Base-by-base conservation (phyloP, 2,113 vertebrate genomes). In the Sander lucioperca region DNA sequence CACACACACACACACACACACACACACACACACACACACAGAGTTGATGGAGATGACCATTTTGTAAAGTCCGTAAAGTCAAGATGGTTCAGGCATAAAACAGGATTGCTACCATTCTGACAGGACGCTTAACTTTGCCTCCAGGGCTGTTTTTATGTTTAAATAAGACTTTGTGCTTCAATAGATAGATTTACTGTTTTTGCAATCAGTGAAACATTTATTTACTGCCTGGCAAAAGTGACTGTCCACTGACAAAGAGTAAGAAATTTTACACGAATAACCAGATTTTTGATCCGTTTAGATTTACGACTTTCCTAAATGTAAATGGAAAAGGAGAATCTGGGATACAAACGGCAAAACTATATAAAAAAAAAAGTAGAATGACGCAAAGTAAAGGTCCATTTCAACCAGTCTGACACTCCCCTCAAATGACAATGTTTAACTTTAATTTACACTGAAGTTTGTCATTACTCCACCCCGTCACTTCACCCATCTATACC, bases 361-460 rank as follows among this genome's bases (percentile, higher is more conserved):
- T 47, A 39, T 30, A 81, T 57, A 53, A 30, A 66, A 79, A 75
- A 75, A 21, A 48, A 57, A 76, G 39, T 11, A 43, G 21, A 61
- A 74, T 65, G 21, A 63, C 25, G 39, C 14, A 86, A 88, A 84
- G 82, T 36, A 81, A 86, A 90, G 59, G 59, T 72, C 54, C 21
- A 84, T 81, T 87, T 66, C 30, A 84, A 69, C 36, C 25, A 81
- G 74, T 64, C 64, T 72, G 90, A 84, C 87, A 89, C 87, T 86
- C 83, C 89, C 76, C 77, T 87, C 43, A 93, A 93, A 92, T 92
- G 73, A 91, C 75, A 88, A 90, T 87, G 83, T 91, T 93, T 92
- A 84, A 89, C 77, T 81, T 81, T 74, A 82, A 86, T 90, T 83
- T 66, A 69, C 61, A 69, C 70, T 69, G 69, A 84, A 68, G 77